Conservation (phyloP, 2,888 invertebrate species). For the Drosophila kambysellisi region DNA sequence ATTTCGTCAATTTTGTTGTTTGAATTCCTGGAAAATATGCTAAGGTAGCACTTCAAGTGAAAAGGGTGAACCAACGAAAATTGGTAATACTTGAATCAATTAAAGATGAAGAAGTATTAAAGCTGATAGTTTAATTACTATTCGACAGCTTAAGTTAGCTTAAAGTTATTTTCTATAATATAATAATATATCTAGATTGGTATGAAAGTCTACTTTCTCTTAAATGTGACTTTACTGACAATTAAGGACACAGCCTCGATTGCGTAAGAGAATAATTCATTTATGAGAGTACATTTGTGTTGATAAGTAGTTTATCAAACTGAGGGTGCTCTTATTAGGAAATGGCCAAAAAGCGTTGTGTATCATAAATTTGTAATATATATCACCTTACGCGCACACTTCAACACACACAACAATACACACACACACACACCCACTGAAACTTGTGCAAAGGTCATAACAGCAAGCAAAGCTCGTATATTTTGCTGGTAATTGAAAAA, state of each 20-base stretch:
- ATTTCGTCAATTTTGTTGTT: conserved; percentile 68
- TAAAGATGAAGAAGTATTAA: neutral
- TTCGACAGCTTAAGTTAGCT: neutral
- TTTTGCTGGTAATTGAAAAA: conserved; percentile 75
- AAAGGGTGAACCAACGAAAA: neutral
- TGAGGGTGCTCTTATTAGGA: conserved; percentile 44
- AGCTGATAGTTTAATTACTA: neutral
- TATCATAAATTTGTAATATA: conserved; percentile 70
- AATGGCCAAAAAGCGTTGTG: conserved; percentile 35
- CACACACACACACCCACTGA: conserved; percentile 20
- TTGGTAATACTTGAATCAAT: neutral
- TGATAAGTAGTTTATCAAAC: conserved; percentile 57
- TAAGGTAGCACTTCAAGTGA: neutral
- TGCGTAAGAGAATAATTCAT: conserved; percentile 23
- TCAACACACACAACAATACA: conserved; percentile 4
- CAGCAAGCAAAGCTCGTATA: conserved; percentile 72
- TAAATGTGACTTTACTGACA: neutral
- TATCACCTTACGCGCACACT: conserved; percentile 63
- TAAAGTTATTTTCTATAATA: no score
- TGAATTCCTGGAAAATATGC: conserved; percentile 60
- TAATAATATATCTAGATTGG: no score
- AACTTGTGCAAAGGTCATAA: conserved; percentile 73
- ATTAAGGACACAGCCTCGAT: conserved; percentile 1
- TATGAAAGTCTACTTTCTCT: neutral
- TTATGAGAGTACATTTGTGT: conserved; percentile 34